Evolutionary conservation across 2,797 vertebrate species (phyloP).

Genomic region (Staurois parvus): DNA sequence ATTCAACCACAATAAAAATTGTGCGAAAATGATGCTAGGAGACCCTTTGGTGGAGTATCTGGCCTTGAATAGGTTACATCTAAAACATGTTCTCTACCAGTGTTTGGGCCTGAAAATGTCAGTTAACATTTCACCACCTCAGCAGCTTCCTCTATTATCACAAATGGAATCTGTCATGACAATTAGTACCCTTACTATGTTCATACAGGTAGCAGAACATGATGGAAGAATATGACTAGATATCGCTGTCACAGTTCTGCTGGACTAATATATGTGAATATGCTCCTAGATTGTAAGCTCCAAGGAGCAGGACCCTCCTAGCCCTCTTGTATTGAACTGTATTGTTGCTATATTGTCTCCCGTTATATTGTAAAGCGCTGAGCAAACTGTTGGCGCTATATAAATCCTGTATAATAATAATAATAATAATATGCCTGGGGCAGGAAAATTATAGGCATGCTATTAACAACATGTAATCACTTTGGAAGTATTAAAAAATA

Average conservation of each 20-base stretch:
- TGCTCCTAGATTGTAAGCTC: too few relatives aligned
- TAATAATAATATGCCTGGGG: too few relatives aligned
- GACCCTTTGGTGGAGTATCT: not conserved
- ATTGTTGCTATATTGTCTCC: too few relatives aligned
- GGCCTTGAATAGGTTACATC: slow-evolving; percentile 18
- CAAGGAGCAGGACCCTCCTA: too few relatives aligned
- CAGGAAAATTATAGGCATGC: not conserved
- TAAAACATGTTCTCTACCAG: not conserved
- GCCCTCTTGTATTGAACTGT: too few relatives aligned
- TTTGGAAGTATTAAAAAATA: too few relatives aligned
- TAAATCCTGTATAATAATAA: too few relatives aligned
- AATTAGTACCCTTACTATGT: not conserved
- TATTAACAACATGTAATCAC: too few relatives aligned
- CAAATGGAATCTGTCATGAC: slow-evolving; percentile 10
- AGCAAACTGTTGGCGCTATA: too few relatives aligned
- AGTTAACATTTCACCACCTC: slow-evolving; percentile 43
- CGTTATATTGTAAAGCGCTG: too few relatives aligned
- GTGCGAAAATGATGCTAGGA: too few relatives aligned
- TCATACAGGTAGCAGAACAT: slow-evolving; percentile 31
- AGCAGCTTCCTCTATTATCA: slow-evolving; percentile 33
- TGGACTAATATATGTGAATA: not conserved
- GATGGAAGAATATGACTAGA: not conserved
- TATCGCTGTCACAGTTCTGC: not conserved
- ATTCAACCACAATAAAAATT: not conserved
- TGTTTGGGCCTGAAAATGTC: not conserved